These are phyloP conservation scores for Carlito syrichta DNA, from an alignment of 2,113 vertebrate genomes.

Conservation along the genomic window DNA sequence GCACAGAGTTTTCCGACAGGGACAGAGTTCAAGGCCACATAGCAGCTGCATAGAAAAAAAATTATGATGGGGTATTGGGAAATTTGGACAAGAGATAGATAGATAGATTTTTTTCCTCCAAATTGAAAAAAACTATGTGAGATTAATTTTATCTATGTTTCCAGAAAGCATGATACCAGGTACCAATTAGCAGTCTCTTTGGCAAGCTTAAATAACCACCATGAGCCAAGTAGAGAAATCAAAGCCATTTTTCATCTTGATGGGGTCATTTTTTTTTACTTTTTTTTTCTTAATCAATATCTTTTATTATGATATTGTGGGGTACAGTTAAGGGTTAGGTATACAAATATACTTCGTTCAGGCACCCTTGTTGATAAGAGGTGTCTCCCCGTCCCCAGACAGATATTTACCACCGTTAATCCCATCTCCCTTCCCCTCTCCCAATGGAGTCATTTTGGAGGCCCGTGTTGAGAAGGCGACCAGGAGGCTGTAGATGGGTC, in stretches of 20 bases:
- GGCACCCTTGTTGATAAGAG: too few relatives aligned
- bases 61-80: background rate
- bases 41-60: background rate
- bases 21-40: slow-evolving; percentile 21
- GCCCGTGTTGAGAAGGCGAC: background rate
- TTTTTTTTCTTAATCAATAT: too few relatives aligned
- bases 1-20: background rate
- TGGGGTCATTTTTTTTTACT: too few relatives aligned
- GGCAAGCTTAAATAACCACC: background rate
- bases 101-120: too few relatives aligned
- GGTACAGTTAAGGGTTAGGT: too few relatives aligned
- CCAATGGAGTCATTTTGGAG: background rate
- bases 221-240: background rate
- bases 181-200: background rate
- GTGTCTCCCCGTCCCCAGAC: too few relatives aligned
- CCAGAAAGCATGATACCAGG: background rate
- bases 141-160: background rate
- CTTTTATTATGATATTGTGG: too few relatives aligned
- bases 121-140: background rate
- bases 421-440: too few relatives aligned
- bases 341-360: too few relatives aligned
- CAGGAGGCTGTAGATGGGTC: background rate
- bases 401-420: too few relatives aligned
- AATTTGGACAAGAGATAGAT: too few relatives aligned
- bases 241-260: background rate